These are phyloP conservation scores for Lipotes vexillifer DNA, from an alignment of 2,113 vertebrate species.

Conservation along the genomic window DNA sequence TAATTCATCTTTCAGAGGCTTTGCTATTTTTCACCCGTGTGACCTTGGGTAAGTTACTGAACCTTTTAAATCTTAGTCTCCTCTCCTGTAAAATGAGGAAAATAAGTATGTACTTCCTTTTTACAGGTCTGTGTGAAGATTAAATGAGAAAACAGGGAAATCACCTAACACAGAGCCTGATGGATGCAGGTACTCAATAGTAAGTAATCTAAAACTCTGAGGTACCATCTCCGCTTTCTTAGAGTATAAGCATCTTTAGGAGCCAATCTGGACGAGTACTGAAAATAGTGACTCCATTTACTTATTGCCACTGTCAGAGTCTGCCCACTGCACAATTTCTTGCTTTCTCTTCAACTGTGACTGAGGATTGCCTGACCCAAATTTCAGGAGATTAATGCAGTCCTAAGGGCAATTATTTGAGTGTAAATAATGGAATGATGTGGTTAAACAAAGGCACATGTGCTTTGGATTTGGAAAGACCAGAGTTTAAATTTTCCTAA, in stretches of 20 bases:
- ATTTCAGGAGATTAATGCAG: conserved; percentile 58
- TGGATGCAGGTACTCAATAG: neutral
- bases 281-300: neutral
- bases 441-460: conserved; percentile 50
- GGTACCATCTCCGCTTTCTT: neutral
- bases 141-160: neutral
- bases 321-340: neutral
- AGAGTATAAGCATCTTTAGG: neutral
- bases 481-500: conserved; percentile 58
- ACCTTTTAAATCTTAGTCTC: neutral
- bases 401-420: conserved; percentile 31
- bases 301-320: neutral
- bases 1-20: neutral
- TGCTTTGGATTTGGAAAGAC: conserved; percentile 64
- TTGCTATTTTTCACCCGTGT: neutral
- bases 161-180: neutral
- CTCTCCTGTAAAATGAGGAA: neutral
- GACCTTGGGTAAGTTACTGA: neutral
- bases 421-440: conserved; percentile 48
- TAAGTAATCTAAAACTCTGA: neutral
- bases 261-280: neutral
- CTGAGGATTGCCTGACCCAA: conserved; percentile 44
- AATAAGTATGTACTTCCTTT: neutral
- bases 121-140: neutral
- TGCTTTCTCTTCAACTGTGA: conserved; percentile 16